These are phyloP conservation scores for Prietella phreatophila DNA, from an alignment of 2,113 vertebrate genomes.

Conservation along the genomic window DNA sequence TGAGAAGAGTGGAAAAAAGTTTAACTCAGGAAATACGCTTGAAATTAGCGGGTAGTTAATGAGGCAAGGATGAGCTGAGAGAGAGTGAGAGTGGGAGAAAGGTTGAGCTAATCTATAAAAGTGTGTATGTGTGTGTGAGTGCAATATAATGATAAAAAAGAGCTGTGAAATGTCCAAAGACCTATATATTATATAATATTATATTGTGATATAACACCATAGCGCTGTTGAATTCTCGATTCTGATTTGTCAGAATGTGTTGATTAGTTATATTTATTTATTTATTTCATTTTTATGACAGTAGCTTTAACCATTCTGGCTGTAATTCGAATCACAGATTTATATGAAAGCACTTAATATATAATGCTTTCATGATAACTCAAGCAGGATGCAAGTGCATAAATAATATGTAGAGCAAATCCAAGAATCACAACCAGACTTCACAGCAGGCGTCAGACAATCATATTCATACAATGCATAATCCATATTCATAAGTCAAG, in stretches of 20 bases:
- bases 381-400: background rate
- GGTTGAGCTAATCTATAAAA: background rate
- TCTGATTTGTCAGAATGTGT: background rate
- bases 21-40: slow-evolving; percentile 39
- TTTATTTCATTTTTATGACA: background rate
- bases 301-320: background rate
- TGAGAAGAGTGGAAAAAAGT: slow-evolving; percentile 16
- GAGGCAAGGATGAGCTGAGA: slow-evolving; percentile 21
- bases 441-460: background rate
- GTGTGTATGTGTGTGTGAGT: background rate
- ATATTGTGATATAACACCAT: background rate
- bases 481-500: background rate
- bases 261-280: background rate
- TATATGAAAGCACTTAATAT: background rate
- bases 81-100: background rate
- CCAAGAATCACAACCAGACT: background rate
- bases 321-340: background rate
- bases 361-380: background rate
- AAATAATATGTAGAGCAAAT: background rate
- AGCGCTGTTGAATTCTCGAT: background rate
- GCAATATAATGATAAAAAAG: background rate
- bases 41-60: slow-evolving; percentile 46
- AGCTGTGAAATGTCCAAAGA: background rate
- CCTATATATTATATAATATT: background rate
- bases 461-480: background rate